A percentile compares a stretch with the other conserved stretches of the same genome.
These are phyloP conservation scores for Phyllostomus hastatus DNA, from an alignment of 2,113 vertebrate species.

Conservation along the genomic window DNA sequence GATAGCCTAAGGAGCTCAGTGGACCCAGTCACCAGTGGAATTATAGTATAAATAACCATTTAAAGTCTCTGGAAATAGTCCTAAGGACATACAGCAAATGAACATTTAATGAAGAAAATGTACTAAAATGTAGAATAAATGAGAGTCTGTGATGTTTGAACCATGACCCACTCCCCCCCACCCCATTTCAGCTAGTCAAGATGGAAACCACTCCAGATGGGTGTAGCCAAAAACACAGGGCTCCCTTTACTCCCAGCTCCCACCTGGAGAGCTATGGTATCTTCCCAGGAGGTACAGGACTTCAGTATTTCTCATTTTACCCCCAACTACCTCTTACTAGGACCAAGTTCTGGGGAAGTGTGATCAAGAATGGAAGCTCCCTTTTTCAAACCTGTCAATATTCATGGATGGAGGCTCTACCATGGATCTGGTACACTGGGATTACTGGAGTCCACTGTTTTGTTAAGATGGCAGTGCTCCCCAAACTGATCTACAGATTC, in stretches of 20 bases:
- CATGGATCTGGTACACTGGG: not conserved
- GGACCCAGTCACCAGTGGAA: not conserved
- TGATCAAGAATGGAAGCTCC: not conserved
- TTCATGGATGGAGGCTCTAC: not conserved
- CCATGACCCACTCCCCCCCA: no score
- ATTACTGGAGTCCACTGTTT: not conserved
- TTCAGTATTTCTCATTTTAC: not conserved
- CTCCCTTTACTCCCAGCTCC: not conserved
- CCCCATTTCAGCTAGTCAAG: no score
- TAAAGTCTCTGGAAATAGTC: not conserved
- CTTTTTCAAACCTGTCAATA: not conserved
- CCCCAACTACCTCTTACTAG: not conserved
- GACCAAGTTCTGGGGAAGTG: not conserved
- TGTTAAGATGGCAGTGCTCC: not conserved
- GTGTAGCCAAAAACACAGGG: no score
- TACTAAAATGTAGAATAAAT: no score
- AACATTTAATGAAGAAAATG: no score
- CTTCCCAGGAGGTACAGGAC: not conserved
- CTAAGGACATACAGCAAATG: no score
- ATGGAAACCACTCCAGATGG: no score
- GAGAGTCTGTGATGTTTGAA: no score
- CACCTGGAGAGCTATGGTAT: not conserved
- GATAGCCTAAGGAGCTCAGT: not conserved
- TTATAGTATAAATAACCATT: not conserved
- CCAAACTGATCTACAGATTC: not conserved